A percentile compares a stretch with the other conserved stretches of the same genome.
These are phyloP conservation scores for Trichonephila clavata DNA, from an alignment of 1,140 invertebrate species.

Conservation along the genomic window DNA sequence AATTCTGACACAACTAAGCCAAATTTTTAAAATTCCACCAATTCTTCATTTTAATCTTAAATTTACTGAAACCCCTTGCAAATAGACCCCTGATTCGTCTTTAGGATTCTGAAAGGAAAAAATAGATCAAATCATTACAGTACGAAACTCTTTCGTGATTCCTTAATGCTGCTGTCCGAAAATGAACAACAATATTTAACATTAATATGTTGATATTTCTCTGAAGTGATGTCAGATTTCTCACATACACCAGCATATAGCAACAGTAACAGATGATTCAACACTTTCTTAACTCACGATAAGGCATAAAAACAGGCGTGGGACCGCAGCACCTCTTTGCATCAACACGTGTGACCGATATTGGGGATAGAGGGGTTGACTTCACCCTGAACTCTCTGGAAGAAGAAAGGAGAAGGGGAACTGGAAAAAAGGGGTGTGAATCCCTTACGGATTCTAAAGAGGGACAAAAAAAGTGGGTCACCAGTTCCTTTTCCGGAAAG, in stretches of 20 bases:
- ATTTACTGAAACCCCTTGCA: no score
- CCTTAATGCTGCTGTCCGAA: no score
- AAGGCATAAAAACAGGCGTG: conserved; percentile 62
- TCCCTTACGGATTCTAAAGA: neutral
- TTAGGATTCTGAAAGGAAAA: no score
- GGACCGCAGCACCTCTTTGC: conserved; percentile 33
- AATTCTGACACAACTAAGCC: no score
- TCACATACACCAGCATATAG: neutral
- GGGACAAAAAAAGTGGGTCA: conserved; percentile 60
- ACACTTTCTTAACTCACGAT: neutral
- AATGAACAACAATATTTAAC: no score
- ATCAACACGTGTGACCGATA: conserved; percentile 65
- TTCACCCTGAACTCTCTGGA: conserved; percentile 62
- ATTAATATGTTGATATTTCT: neutral
- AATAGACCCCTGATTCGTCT: no score
- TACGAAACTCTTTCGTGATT: no score
- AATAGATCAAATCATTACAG: no score
- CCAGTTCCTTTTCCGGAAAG: conserved; percentile 52
- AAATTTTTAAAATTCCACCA: no score
- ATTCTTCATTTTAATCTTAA: no score
- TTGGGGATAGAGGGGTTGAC: conserved; percentile 54
- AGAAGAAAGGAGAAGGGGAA: neutral
- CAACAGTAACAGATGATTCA: neutral
- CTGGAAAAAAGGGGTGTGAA: conserved; percentile 36
- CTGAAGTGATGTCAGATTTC: no score